These are phyloP conservation scores for Drosophila pseudoananassae DNA, from an alignment of 1,140 invertebrate genomes.

Conservation along the genomic window DNA sequence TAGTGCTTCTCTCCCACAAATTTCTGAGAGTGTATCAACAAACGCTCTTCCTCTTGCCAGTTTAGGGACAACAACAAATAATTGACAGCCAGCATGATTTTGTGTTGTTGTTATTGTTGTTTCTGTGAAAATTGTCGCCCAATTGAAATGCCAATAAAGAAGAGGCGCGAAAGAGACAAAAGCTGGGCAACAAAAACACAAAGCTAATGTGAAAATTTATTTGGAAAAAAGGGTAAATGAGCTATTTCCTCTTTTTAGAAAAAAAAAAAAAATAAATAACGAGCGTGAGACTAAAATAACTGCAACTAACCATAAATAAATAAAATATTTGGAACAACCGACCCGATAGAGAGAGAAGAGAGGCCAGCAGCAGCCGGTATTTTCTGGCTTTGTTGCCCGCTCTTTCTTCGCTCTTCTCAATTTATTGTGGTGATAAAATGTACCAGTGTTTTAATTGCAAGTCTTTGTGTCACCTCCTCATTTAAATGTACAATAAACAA, in stretches of 20 bases:
- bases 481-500: slow-evolving; percentile 42
- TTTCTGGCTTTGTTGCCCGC: neutral
- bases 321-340: slow-evolving; percentile 14
- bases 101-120: slow-evolving; percentile 30
- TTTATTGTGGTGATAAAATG: slow-evolving; percentile 2
- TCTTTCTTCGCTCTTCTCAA: neutral
- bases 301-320: slow-evolving; percentile 28
- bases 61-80: slow-evolving; percentile 25
- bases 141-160: slow-evolving; percentile 30
- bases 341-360: neutral
- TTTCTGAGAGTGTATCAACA: slow-evolving; percentile 15
- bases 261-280: slow-evolving; percentile 3
- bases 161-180: neutral
- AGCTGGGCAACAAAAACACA: neutral
- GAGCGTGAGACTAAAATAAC: slow-evolving; percentile 7
- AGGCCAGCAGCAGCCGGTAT: neutral
- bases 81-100: slow-evolving; percentile 46
- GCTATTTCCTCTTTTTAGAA: slow-evolving; percentile 69
- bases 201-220: slow-evolving; percentile 33
- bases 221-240: slow-evolving; percentile 61
- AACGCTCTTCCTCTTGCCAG: slow-evolving; percentile 24
- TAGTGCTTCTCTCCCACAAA: neutral
- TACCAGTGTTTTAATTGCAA: slow-evolving; percentile 31
- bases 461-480: slow-evolving; percentile 16
- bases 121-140: slow-evolving; percentile 42